Percentiles rank a stretch among this genome's conserved stretches.
phyloP scores from a whole-genome alignment of 1,140 invertebrate species.

The Pemphigus obesinymphae region DNA sequence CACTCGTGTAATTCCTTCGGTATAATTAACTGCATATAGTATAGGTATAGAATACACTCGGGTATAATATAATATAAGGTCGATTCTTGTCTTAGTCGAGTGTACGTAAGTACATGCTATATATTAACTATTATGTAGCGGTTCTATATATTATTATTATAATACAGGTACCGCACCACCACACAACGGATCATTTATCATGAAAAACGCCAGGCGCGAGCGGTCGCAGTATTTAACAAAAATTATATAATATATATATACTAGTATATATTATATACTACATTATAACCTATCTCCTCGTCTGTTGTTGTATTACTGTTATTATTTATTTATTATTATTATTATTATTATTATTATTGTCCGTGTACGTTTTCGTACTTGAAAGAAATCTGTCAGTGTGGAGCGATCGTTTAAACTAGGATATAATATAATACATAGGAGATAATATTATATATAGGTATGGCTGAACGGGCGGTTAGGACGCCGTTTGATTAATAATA shows the following conservation, averaged over 20 bases:
- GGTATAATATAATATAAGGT: too few species aligned
- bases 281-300: neutral
- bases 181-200: conserved; percentile 5
- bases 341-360: conserved; percentile 9
- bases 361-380: neutral
- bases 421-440: too few species aligned
- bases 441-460: too few species aligned
- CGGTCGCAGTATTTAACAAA: neutral
- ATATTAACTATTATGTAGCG: too few species aligned
- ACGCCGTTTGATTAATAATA: conserved; percentile 23
- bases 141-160: too few species aligned
- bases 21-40: conserved; percentile 1
- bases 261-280: too few species aligned
- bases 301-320: neutral
- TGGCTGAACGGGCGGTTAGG: neutral
- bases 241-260: neutral
- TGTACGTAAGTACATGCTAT: neutral
- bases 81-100: neutral
- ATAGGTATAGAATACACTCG: neutral
- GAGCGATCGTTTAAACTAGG: neutral
- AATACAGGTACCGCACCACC: neutral
- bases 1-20: neutral
- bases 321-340: too few species aligned
- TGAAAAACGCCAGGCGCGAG: neutral
- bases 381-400: conserved; percentile 24